phyloP scores from a whole-genome alignment of 1,140 invertebrate genomes.

The Rhopalosiphum maidis region DNA sequence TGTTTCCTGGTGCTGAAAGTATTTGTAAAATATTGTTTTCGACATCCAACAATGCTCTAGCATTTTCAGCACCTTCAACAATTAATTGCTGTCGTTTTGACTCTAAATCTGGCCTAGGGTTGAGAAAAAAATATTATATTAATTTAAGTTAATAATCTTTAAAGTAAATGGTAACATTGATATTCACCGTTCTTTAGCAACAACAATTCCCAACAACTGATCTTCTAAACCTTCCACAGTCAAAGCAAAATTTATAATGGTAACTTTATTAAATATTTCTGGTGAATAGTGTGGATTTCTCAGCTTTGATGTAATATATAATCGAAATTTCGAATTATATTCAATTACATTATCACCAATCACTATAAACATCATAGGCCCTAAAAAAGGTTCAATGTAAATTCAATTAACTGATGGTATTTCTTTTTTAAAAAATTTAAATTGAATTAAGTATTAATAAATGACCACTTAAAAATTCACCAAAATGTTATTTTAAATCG shows the following conservation, averaged over 20 bases:
- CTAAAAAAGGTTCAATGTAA: not conserved
- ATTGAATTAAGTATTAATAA: not conserved
- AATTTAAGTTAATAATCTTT: not conserved
- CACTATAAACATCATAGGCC: constrained; percentile 70
- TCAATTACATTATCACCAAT: constrained; percentile 85
- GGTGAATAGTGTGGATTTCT: constrained; percentile 91
- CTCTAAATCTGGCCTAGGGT: constrained; percentile 79
- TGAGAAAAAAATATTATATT: not conserved
- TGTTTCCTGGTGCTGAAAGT: constrained; percentile 83
- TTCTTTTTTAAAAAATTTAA: not conserved
- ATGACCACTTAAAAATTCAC: not conserved
- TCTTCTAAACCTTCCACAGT: constrained; percentile 89
- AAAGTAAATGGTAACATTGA: not conserved
- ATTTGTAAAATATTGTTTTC: constrained; percentile 91
- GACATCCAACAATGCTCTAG: constrained; percentile 77
- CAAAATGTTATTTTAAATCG: not conserved
- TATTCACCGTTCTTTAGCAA: constrained; percentile 56
- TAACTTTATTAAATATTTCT: constrained; percentile 89
- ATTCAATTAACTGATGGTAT: not conserved
- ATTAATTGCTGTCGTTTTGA: constrained; percentile 86
- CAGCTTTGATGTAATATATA: constrained; percentile 90
- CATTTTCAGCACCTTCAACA: constrained; percentile 83
- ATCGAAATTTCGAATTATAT: constrained; percentile 78
- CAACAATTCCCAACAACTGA: constrained; percentile 77
- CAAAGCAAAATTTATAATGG: constrained; percentile 91